These are phyloP conservation scores for Chymomyza fuscimana DNA, from an alignment of 2,888 invertebrate genomes.

Conservation along the genomic window DNA sequence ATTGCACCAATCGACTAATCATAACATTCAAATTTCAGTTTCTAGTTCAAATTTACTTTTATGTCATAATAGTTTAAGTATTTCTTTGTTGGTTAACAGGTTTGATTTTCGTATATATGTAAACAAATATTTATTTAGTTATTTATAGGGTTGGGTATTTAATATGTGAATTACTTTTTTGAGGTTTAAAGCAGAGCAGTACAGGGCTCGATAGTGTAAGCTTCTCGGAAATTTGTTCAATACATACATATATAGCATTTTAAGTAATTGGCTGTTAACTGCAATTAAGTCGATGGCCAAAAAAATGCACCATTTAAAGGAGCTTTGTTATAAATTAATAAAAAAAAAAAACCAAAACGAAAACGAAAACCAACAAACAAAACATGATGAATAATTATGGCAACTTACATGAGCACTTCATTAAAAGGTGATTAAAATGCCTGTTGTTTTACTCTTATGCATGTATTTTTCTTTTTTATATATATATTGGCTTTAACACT, in stretches of 20 bases:
- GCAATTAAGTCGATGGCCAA: background rate
- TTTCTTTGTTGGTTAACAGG: too few species aligned
- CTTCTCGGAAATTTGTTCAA: background rate
- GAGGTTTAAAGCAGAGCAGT: too few species aligned
- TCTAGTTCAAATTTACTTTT: too few species aligned
- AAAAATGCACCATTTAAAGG: constrained; percentile 1
- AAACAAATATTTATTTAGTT: too few species aligned
- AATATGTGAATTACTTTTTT: too few species aligned
- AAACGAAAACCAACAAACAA: constrained; percentile 10
- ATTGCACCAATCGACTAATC: too few species aligned
- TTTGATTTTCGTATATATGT: too few species aligned
- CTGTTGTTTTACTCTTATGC: constrained; percentile 7
- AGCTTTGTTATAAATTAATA: background rate
- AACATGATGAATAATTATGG: constrained; percentile 43
- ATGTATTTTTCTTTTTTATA: background rate
- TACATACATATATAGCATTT: background rate
- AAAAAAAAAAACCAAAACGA: background rate
- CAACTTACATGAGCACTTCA: constrained; percentile 60
- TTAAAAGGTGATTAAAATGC: constrained; percentile 69
- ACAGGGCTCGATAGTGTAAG: too few species aligned
- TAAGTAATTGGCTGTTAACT: constrained; percentile 6
- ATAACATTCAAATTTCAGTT: too few species aligned
- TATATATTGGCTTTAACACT: background rate
- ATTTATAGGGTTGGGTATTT: too few species aligned
- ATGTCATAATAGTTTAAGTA: too few species aligned